Conservation (phyloP, 2,888 invertebrate genomes). For the Acanthacorydalis orientalis region DNA sequence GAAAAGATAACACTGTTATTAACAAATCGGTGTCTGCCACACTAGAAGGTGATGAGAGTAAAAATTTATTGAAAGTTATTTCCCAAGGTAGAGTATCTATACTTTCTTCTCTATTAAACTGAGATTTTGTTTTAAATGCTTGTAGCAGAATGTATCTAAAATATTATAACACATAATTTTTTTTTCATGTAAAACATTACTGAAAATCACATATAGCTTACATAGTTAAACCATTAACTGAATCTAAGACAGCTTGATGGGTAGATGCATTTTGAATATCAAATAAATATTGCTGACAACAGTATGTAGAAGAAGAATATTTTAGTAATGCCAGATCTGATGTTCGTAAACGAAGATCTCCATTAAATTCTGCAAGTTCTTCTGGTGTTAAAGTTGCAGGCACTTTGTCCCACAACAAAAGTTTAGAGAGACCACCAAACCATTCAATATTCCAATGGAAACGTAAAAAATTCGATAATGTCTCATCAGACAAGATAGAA, state of each 20-base stretch:
- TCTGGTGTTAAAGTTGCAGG: conserved; percentile 12
- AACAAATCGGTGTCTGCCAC: conserved; percentile 43
- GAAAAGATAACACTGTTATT: conserved; percentile 27
- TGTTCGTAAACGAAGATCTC: conserved; percentile 20
- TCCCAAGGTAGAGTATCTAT: conserved; percentile 40
- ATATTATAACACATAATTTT: neutral
- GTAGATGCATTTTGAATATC: conserved; percentile 45
- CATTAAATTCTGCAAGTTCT: conserved; percentile 15
- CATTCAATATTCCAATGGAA: conserved; percentile 28
- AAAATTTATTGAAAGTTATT: conserved; percentile 38
- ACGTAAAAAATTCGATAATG: conserved; percentile 22
- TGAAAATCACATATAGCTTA: conserved; percentile 25
- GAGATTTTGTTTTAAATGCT: neutral
- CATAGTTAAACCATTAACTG: conserved; percentile 38
- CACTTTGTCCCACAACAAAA: conserved; percentile 18
- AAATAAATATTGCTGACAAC: conserved; percentile 33
- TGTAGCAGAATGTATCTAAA: neutral
- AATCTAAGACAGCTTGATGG: conserved; percentile 36
- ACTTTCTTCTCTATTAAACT: neutral
- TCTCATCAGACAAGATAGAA: conserved; percentile 18
- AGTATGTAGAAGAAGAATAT: conserved; percentile 32
- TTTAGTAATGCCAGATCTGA: conserved; percentile 32
- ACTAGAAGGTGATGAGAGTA: conserved; percentile 45
- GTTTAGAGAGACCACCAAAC: conserved; percentile 22
- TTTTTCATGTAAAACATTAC: too few relatives aligned